These are phyloP conservation scores for Pterophyllum scalare DNA, from an alignment of 2,113 vertebrate species.

Conservation along the genomic window DNA sequence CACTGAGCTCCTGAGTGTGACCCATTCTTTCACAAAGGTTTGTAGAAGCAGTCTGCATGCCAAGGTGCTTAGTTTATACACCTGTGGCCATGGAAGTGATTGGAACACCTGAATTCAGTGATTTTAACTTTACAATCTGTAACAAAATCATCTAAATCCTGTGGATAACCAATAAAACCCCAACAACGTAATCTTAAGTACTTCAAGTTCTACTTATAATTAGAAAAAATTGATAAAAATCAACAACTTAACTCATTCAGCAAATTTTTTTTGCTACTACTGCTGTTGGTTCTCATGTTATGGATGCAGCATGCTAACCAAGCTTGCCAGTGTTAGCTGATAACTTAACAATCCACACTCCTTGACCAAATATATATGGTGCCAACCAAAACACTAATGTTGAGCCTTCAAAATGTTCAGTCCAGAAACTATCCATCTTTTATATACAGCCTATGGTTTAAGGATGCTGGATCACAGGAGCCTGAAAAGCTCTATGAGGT, in stretches of 20 bases:
- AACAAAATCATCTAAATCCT: not conserved
- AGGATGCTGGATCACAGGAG: not conserved
- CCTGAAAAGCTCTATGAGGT: not conserved
- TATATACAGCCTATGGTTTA: not conserved
- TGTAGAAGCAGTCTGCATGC: no score
- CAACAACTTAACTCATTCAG: no score
- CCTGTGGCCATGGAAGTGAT: no score
- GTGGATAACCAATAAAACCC: not conserved
- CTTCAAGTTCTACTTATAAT: not conserved
- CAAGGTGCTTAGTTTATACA: no score
- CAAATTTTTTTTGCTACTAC: not conserved
- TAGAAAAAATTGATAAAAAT: not conserved
- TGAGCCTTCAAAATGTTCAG: not conserved
- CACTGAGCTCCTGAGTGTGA: no score
- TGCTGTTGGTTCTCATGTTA: not conserved
- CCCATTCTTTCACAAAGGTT: no score
- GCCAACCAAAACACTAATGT: fast-evolving
- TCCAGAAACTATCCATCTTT: not conserved
- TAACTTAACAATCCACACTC: not conserved
- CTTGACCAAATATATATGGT: not conserved
- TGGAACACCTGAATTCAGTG: no score
- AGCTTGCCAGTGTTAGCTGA: not conserved
- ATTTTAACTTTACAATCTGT: not conserved
- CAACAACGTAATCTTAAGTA: not conserved
- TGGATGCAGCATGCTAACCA: not conserved